phyloP scores from a whole-genome alignment of 2,888 invertebrate species.

The Drosophila cyrtoloma region DNA sequence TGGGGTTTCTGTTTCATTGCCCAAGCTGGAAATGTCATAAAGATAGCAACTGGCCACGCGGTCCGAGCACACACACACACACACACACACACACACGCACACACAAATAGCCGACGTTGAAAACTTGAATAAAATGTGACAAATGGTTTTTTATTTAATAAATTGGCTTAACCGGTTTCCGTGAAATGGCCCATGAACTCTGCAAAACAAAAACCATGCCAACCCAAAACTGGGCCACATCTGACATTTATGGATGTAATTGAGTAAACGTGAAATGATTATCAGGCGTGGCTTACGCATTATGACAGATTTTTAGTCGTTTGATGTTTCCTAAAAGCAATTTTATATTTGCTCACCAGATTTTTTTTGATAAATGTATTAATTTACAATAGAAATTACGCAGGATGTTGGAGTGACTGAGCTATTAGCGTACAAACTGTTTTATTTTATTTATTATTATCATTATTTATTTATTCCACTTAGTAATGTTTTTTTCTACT shows the following conservation, averaged over 20 bases:
- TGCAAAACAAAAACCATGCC: neutral
- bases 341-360: neutral
- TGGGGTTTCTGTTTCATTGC: conserved; percentile 61
- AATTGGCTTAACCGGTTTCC: conserved; percentile 78
- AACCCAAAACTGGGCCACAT: conserved; percentile 15
- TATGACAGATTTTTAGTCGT: conserved; percentile 30
- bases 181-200: conserved; percentile 40
- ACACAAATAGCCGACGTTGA: conserved; percentile 48
- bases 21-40: conserved; percentile 64
- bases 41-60: conserved; percentile 63
- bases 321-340: conserved; percentile 16
- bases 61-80: conserved; percentile 12
- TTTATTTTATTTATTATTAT: neutral
- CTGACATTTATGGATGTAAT: conserved; percentile 69
- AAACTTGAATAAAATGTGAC: conserved; percentile 79
- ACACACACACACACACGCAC: neutral
- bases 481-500: neutral
- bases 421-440: neutral
- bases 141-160: conserved; percentile 81
- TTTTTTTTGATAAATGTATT: neutral
- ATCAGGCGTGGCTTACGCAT: conserved; percentile 35
- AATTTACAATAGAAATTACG: neutral
- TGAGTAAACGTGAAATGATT: conserved; percentile 71
- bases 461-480: neutral
- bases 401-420: neutral